Percentiles rank a stretch among this genome's conserved stretches.
Evolutionary conservation across 2,797 vertebrate genomes (phyloP).

Genomic region (Aulostomus chinensis): DNA sequence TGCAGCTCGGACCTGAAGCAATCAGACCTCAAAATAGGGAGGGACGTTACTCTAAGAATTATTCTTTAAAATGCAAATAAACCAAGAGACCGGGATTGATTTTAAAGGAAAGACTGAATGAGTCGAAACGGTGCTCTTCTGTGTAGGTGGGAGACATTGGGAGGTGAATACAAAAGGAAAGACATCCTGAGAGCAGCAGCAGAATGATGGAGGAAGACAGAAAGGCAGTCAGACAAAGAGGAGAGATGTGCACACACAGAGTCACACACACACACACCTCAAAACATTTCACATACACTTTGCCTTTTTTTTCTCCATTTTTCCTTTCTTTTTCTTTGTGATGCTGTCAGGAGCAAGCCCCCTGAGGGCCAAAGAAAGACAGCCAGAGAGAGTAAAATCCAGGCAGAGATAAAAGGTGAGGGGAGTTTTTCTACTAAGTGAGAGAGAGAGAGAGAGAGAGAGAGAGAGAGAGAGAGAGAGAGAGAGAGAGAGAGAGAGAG

Average conservation of each 20-base stretch:
- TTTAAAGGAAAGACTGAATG: conserved; percentile 8
- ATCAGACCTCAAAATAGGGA: conserved; percentile 3
- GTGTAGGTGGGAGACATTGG: conserved; percentile 25
- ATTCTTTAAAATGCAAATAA: neutral
- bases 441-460: conserved; percentile 47
- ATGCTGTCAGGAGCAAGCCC: conserved; percentile 62
- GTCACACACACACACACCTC: conserved; percentile 1
- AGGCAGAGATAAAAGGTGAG: conserved; percentile 49
- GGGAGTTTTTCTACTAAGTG: conserved; percentile 42
- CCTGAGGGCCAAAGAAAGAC: conserved; percentile 27
- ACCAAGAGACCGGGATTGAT: neutral
- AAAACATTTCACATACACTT: conserved; percentile 60
- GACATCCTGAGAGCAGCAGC: conserved; percentile 8
- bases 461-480: conserved; percentile 49
- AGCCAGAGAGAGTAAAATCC: conserved; percentile 35
- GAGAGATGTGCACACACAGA: neutral
- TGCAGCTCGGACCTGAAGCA: neutral
- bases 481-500: conserved; percentile 48
- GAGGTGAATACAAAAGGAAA: conserved; percentile 30
- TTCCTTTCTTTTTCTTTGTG: conserved; percentile 27
- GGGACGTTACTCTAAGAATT: too few species aligned
- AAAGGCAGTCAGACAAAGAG: neutral
- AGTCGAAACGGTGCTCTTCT: conserved; percentile 17
- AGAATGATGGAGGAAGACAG: conserved; percentile 19
- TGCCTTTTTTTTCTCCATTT: conserved; percentile 56